Evolutionary conservation across 1,140 invertebrate genomes (phyloP), one percentile per base, ranked within the genome.

Genomic region (Chymomyza costata): DNA sequence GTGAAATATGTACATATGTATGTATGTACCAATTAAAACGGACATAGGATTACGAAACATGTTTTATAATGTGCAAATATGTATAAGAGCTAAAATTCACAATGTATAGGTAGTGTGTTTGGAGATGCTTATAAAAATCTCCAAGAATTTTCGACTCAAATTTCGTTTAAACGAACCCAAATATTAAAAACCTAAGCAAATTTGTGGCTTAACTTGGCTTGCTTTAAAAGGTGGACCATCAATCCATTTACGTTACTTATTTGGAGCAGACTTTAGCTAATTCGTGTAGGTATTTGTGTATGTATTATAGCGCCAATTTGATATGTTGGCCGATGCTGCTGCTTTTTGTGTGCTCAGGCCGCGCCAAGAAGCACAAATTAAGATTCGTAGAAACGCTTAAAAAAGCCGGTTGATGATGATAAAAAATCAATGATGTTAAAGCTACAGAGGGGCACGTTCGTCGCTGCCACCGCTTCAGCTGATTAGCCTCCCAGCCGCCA

Each of bases 291-390:
- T 78, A 80, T 76, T 71, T 62, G 71, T n/a, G n/a, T n/a, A n/a
- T n/a, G n/a, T n/a, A n/a, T n/a, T n/a, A 78, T 78, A 78, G 73
- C 73, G 73, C 73, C 73, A 78, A 78, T 78, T 78, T 80, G 67
- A 78, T 80, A 78, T 78, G 67, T 25, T 25, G 21, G 21, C n/a
- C n/a, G n/a, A n/a, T n/a, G n/a, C n/a, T n/a, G n/a, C n/a, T n/a
- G n/a, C n/a, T n/a, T n/a, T n/a, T n/a, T n/a, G n/a, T n/a, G n/a
- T n/a, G n/a, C n/a, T n/a, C n/a, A n/a, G n/a, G n/a, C 21, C 21
- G 50, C 58, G 67, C 62, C 63, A 69, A 71, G 71, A 63, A 80
- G 58, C 62, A 78, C 58, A 78, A 81, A 80, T 73, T 80, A 80
- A 74, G 68, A 74, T 80, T 80, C 74, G 62, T 66, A 80, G 74